These are phyloP conservation scores for Tubulanus polymorphus DNA, from an alignment of 2,888 invertebrate genomes.

Conservation along the genomic window DNA sequence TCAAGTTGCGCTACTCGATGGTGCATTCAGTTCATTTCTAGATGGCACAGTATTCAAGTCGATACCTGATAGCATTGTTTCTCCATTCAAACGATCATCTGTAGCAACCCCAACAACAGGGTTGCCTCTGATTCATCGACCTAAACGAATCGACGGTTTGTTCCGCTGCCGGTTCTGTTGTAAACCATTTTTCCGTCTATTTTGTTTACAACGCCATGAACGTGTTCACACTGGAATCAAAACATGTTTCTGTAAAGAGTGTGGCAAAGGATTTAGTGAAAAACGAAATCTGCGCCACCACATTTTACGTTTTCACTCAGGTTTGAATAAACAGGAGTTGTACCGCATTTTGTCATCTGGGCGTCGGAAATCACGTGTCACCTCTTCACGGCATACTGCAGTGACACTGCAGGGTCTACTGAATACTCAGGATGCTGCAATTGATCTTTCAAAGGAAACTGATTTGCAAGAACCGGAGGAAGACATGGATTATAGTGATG, in stretches of 20 bases:
- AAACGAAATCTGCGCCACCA: constrained; percentile 50
- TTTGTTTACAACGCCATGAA: constrained; percentile 50
- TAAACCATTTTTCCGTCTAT: constrained; percentile 48
- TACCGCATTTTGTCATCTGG: neutral
- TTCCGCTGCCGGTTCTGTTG: constrained; percentile 44
- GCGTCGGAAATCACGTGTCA: too few species aligned
- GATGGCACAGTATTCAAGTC: neutral
- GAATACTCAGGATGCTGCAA: neutral
- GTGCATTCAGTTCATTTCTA: neutral
- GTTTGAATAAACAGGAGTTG: constrained; percentile 21
- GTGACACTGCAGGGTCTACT: neutral
- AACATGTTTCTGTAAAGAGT: constrained; percentile 48
- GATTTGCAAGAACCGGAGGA: neutral
- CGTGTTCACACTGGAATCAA: constrained; percentile 51
- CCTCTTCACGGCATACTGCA: neutral
- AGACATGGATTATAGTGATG: neutral
- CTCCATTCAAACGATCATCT: neutral
- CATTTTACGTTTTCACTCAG: constrained; percentile 45
- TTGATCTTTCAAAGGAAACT: neutral
- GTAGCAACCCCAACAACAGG: neutral
- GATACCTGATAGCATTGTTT: neutral
- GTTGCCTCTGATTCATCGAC: neutral
- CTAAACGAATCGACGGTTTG: neutral
- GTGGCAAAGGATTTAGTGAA: constrained; percentile 52
- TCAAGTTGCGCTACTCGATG: neutral